Base-by-base conservation (phyloP, 2,888 invertebrate genomes). In the Stenurella melanura region DNA sequence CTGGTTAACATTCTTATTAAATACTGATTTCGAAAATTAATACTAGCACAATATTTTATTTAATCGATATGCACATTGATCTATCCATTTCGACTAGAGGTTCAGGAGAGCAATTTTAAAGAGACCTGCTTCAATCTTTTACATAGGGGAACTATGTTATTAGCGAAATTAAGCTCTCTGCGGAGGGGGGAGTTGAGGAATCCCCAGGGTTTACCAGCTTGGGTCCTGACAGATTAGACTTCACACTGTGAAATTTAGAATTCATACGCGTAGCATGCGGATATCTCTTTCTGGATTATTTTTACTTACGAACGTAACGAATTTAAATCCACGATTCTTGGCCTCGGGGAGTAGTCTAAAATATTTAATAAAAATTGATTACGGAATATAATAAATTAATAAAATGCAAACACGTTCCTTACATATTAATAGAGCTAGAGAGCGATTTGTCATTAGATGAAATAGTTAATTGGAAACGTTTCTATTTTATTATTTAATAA, bases 131-230 rank as follows among this genome's bases (percentile, higher is more conserved):
- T 0, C 15, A 19, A 42, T 42, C 42, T 42, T 19, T 38, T 50
- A 50, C 64, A 42, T 64, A 19, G 42, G 64, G 64, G 19, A 42
- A n/a, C 12, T 38, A 64, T 11, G 64, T 42, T 64, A 64, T 64
- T 64, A 64, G 64, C 30, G 42, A 64, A 64, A 64, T 64, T 64
- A 64, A 64, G 42, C 64, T 19, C 42, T 19, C 6, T 64, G 18
- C 9, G 19, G 42, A 64, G 64, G 42, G 42, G 19, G 17, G 42
- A 38, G 19, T 19, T 11, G 1, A 42, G 18, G 42, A 50, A 21
- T 64, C 64, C 38, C 42, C 10, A 26, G 38, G 42, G 64, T 64
- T 30, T 63, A 17, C 60, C 60, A 60, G 60, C 61, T 63, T 63
- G 61, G 61, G 15, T 10, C 30, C 61, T 63, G 61, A 63, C 30